Evolutionary conservation across 2,797 vertebrate genomes (phyloP).

Genomic region (Phaenicophaeus curvirostris): DNA sequence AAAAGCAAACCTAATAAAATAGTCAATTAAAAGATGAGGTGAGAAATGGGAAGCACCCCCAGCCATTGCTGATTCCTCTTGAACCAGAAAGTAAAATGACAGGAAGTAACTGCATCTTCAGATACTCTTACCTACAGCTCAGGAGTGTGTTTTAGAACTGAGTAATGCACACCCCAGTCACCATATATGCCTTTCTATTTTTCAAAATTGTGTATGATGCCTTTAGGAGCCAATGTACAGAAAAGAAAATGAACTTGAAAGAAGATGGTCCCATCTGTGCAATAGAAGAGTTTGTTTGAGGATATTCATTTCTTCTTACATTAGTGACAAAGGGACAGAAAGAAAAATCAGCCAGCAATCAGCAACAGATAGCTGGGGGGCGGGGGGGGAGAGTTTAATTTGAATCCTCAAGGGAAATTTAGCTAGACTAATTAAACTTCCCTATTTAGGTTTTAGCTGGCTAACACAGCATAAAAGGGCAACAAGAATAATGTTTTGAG

Average conservation of each 20-base stretch:
- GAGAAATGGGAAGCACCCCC: background rate
- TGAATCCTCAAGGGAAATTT: background rate
- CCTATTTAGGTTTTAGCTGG: background rate
- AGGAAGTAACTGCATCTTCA: background rate
- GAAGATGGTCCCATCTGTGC: background rate
- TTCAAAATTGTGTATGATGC: background rate
- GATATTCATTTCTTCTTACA: background rate
- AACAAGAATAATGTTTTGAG: background rate
- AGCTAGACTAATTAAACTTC: background rate
- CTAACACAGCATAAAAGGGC: background rate
- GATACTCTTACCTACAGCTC: background rate
- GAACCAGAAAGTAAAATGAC: background rate
- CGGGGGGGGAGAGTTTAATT: background rate
- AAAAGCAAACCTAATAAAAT: background rate
- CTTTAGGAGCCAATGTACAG: background rate
- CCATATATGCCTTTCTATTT: background rate
- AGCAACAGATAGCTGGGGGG: background rate
- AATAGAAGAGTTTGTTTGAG: background rate
- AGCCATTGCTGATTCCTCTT: background rate
- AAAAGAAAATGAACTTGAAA: conserved; percentile 1
- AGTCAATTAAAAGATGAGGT: background rate
- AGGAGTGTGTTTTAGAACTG: background rate
- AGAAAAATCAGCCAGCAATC: background rate
- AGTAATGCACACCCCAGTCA: background rate
- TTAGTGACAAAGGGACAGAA: background rate